Evolutionary conservation across 2,888 invertebrate genomes (phyloP).

Genomic region (Lithosia quadra): DNA sequence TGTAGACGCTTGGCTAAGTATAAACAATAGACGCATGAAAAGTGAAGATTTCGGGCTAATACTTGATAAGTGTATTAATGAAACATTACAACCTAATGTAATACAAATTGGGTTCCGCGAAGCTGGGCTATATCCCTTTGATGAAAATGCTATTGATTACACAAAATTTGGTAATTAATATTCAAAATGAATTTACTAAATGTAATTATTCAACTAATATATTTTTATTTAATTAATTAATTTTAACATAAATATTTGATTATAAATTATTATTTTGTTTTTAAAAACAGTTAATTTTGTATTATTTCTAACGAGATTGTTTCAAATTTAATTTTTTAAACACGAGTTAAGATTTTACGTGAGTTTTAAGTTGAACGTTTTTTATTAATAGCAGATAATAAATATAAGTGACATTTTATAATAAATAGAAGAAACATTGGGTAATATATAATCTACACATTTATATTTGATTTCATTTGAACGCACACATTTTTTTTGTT

Average conservation of each 20-base stretch:
- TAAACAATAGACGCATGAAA: slow-evolving; percentile 19
- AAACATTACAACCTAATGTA: slow-evolving; percentile 17
- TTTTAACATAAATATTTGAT: neutral
- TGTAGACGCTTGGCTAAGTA: slow-evolving; percentile 12
- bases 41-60: slow-evolving; percentile 24
- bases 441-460: no score
- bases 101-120: slow-evolving; percentile 27
- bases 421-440: neutral
- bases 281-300: neutral
- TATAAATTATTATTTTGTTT: neutral
- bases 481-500: neutral
- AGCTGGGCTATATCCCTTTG: slow-evolving; percentile 21
- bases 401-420: no score
- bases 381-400: no score
- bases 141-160: slow-evolving; percentile 14
- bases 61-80: slow-evolving; percentile 23
- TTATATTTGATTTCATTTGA: neutral
- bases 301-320: no score
- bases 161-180: neutral
- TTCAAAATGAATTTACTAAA: neutral
- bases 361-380: no score
- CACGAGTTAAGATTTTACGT: no score
- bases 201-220: neutral
- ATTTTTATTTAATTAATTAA: no score
- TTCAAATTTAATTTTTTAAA: no score